phyloP scores from a whole-genome alignment of 2,797 vertebrate genomes.

The Bufotes viridis region DNA sequence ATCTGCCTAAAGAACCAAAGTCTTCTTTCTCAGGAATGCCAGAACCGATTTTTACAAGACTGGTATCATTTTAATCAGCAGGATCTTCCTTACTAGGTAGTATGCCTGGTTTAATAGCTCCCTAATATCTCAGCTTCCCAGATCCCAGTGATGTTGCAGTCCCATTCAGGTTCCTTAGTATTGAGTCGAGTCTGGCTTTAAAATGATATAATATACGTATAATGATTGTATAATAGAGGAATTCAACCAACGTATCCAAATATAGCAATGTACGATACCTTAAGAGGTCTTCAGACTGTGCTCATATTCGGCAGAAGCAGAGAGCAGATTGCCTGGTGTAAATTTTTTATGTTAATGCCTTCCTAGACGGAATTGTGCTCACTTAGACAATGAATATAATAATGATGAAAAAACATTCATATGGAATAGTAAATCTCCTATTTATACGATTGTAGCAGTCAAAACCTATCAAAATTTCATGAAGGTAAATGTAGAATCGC shows the following conservation, averaged over 20 bases:
- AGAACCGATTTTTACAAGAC: too few species aligned
- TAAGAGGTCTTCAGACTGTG: background rate
- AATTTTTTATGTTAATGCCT: constrained; percentile 41
- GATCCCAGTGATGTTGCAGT: background rate
- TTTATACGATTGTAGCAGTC: background rate
- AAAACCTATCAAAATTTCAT: constrained; percentile 32
- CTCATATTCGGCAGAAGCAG: background rate
- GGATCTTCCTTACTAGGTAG: too few species aligned
- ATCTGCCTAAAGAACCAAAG: too few species aligned
- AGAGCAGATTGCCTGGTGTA: constrained; percentile 31
- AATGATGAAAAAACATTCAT: background rate
- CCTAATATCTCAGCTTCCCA: background rate
- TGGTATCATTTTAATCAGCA: too few species aligned
- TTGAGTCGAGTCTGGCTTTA: background rate
- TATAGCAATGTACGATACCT: background rate
- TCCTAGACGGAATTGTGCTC: background rate
- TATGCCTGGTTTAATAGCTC: background rate
- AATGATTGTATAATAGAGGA: too few species aligned
- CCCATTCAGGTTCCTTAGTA: too few species aligned
- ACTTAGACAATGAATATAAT: background rate
- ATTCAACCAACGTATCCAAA: background rate
- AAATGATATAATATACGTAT: background rate
- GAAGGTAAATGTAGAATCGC: background rate
- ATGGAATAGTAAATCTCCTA: background rate
- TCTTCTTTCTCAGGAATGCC: too few species aligned